Base-by-base conservation (phyloP, 2,797 vertebrate genomes). In the Denticeps clupeoides region DNA sequence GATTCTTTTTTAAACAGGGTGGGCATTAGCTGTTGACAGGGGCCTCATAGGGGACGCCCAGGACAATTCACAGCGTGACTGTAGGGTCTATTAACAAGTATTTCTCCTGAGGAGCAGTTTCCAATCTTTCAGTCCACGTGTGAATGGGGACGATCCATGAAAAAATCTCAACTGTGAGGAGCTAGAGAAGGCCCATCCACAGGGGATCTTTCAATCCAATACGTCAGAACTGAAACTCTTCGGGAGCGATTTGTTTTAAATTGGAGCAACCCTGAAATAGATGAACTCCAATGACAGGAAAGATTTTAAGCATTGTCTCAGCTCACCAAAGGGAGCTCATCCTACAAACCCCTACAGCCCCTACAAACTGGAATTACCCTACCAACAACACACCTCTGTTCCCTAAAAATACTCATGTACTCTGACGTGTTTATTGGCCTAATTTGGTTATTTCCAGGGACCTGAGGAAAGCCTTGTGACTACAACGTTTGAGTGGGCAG, bases 1-100 rank as follows among this genome's bases (percentile, higher is more conserved):
- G n/a, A n/a, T n/a, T n/a, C n/a, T n/a, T n/a, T n/a, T n/a, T n/a
- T n/a, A n/a, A n/a, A 32, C 43, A 42, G 53, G 51, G 48, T 32
- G 33, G 52, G 47, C 26, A 52, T 57, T 54, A 55, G 55, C 48
- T 51, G 62, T 21, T 68, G 59, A 64, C 65, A 54, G 44, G 58
- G 8, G 38, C 44, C 68, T 64, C 63, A 15, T 46, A 64, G 58
- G 60, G 57, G 19, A 63, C 15, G 29, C 31, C n/a, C 26, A 15
- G 33, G 33, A 37, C 33, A 18, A 3, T 18, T 19, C 5, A 8
- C 33, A 16, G 56, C 38, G 38, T 59, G 53, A 55, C 44, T 40
- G 43, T 18, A 4, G 9, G 52, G 42, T 67, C 63, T 56, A 60
- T 74, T 71, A 60, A 42, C 49, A 40, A 53, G 40, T 28, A 46